Evolutionary conservation across 1,140 invertebrate genomes (phyloP), one percentile per base, ranked within the genome.

Genomic region (Vanessa tameamea): DNA sequence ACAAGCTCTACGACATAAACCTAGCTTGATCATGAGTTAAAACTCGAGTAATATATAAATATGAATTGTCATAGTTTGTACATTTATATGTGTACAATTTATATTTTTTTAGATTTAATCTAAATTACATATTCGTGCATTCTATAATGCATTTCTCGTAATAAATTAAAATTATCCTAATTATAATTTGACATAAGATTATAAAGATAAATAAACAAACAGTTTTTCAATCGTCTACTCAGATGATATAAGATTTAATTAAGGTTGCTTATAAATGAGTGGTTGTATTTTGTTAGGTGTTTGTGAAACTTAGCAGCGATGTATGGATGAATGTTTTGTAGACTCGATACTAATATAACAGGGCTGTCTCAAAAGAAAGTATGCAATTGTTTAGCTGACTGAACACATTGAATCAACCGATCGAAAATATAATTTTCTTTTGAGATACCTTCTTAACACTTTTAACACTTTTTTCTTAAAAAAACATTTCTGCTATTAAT

Each of bases 61-160:
- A 43, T 37, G 31, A 1, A 37, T 37, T 2, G 37, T 43, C 7
- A 43, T 5, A 11, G 37, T 43, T 31, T 31, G 37, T 43, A 43
- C 37, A 43, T 43, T 43, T 8, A 43, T 1, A 43, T 43, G 8
- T 57, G 55, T 57, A 23, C 55, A 57, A 57, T 57, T 15, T 61
- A 59, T 20, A 59, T 59, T 59, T 37, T 15, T 61, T 61, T 61
- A 37, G 57, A 61, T 61, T 61, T 61, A 61, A 61, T 61, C 57
- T 61, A 37, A 61, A 61, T 61, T 61, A 61, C 57, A 12, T n/a
- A 51, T 61, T 37, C 7, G 31, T 61, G 57, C 55, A 57, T 61
- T 61, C 11, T 23, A 15, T 61, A 23, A 59, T 51, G 48, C 48
- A 51, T 51, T 61, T 61, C 20, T 53, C 15, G 8, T 9, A 53